A percentile compares a stretch with the other conserved stretches of the same genome.
Conservation (phyloP, 2,797 vertebrate genomes). For the Propithecus deckenii region DNA sequence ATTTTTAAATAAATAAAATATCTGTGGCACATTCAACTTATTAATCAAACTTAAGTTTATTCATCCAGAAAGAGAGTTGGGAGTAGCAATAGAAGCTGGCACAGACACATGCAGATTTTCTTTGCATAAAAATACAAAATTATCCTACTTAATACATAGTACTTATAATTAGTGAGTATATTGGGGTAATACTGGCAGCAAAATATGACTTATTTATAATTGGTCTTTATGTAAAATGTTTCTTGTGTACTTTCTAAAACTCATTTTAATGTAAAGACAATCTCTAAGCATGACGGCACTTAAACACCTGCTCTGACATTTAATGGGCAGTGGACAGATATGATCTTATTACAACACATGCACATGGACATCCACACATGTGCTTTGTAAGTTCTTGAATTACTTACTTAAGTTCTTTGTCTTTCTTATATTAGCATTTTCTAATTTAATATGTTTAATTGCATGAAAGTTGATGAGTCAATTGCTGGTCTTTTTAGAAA, state of each 20-base stretch:
- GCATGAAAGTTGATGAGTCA: neutral
- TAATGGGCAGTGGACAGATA: neutral
- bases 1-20: neutral
- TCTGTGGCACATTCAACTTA: neutral
- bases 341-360: neutral
- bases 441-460: neutral
- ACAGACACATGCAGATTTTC: neutral
- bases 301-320: neutral
- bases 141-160: neutral
- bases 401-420: neutral
- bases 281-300: neutral
- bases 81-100: neutral
- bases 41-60: neutral
- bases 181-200: neutral
- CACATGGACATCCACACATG: neutral
- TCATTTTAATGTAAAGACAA: neutral
- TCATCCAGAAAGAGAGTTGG: neutral
- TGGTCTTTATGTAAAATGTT: neutral
- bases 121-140: neutral
- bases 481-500: neutral
- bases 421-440: neutral
- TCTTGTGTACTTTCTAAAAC: neutral
- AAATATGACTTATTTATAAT: neutral
- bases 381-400: neutral
- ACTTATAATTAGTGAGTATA: neutral